Base-by-base conservation (phyloP, 1,140 invertebrate species). In the Zaprionus ornatus region DNA sequence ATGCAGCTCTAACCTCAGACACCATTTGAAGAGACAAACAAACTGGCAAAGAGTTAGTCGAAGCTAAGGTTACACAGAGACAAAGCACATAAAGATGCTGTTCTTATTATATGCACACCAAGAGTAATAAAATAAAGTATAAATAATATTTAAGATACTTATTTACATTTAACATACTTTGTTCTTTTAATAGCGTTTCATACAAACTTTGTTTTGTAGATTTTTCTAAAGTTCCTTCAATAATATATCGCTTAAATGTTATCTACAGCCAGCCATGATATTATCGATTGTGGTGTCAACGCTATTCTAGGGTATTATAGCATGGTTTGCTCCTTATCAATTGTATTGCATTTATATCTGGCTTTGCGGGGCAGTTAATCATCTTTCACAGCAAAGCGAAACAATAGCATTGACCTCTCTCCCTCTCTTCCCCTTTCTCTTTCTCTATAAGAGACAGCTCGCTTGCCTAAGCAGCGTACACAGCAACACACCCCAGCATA, bases 321-420 rank as follows among this genome's bases (percentile, higher is more conserved):
- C 9, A 32, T 27, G 3, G 1, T 10, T 32, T 32, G 29, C 29
- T 3, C n/a, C 60, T 75, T 75, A 75, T 74, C 66, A 27, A 32
- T 9, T 32, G 29, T 32, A 32, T 32, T 9, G 17, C 10, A 57
- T 57, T 23, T 62, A 35, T 23, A 55, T 56, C 27, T 40, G 27
- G 27, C 52, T 62, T 9, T 66, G 35, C 45, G 56, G 59, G 56
- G 59, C 73, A 69, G 64, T 84, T 81, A 82, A 81, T 81, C 59
- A 74, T 76, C 59, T 71, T 57, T 83, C 68, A 85, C 78, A 77
- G 74, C 64, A 77, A 77, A 65, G 66, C 37, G 69, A 29, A 40
- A 76, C 62, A 76, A 76, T 66, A 76, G 56, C 74, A 76, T 66
- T 76, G 74, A 76, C 74, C 74, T 72, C 62, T 13, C 17, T 37